These are phyloP conservation scores for Danaus melanippus DNA, from an alignment of 1,140 invertebrate genomes.

Conservation along the genomic window DNA sequence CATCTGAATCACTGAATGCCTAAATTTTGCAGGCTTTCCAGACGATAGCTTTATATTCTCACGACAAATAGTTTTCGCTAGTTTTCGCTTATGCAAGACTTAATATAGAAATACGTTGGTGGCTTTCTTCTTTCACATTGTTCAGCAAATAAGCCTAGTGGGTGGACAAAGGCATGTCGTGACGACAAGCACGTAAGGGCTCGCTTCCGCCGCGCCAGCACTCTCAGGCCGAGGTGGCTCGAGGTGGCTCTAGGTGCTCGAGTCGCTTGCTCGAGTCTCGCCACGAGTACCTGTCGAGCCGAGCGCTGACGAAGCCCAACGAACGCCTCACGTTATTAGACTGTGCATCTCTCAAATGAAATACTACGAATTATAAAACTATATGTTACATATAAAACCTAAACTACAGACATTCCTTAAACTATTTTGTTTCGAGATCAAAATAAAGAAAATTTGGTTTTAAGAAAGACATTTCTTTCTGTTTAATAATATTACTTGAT, in stretches of 20 bases:
- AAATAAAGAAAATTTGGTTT: too few species aligned
- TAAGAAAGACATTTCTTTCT: constrained; percentile 1
- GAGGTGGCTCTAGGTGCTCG: constrained; percentile 23
- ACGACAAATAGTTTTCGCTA: constrained; percentile 37
- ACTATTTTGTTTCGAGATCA: too few species aligned
- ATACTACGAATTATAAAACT: constrained; percentile 34
- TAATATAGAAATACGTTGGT: constrained; percentile 49
- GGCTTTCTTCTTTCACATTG: constrained; percentile 64
- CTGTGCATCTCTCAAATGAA: constrained; percentile 50
- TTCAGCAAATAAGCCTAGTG: constrained; percentile 70
- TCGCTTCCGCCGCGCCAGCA: constrained; percentile 65
- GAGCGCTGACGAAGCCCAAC: constrained; percentile 63
- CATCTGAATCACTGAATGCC: too few species aligned
- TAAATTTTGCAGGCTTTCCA: too few species aligned
- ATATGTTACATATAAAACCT: too few species aligned
- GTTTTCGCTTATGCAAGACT: constrained; percentile 23
- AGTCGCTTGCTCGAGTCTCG: constrained; percentile 39
- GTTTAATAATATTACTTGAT: not conserved
- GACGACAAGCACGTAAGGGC: constrained; percentile 63
- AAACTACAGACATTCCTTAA: too few species aligned
- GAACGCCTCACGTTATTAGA: constrained; percentile 58
- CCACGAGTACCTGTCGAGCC: constrained; percentile 47
- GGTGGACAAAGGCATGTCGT: constrained; percentile 65
- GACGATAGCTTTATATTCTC: not conserved
- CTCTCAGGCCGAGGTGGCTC: constrained; percentile 43